Evolutionary conservation across 30 jellyfish, hydroid and myxozoan genomes (phyloP).

Genomic region (Turritopsis rubra): DNA sequence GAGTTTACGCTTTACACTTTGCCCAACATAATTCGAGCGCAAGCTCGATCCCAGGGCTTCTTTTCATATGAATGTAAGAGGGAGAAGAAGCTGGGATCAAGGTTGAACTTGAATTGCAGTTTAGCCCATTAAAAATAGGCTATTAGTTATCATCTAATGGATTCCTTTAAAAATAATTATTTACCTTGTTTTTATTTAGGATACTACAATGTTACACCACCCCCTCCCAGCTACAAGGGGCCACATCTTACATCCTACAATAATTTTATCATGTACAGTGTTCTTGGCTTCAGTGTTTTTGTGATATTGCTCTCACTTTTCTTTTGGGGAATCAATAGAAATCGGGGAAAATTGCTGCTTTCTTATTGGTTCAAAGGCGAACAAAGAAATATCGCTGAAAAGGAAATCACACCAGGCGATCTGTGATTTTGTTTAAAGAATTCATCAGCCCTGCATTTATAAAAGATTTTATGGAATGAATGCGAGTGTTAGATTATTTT

Average conservation of each 20-base stretch:
- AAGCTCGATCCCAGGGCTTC: too few relatives aligned
- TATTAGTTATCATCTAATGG: too few relatives aligned
- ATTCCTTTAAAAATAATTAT: too few relatives aligned
- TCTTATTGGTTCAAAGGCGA: constrained; percentile 23
- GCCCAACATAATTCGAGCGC: too few relatives aligned
- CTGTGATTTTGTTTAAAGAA: background rate
- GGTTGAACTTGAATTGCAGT: background rate
- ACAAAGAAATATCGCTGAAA: background rate
- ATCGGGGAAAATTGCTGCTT: constrained; percentile 7
- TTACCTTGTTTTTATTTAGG: constrained; percentile 6
- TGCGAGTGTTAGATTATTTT: too few relatives aligned
- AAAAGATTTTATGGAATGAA: too few relatives aligned
- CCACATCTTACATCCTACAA: background rate
- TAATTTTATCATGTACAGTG: background rate
- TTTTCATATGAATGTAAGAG: too few relatives aligned
- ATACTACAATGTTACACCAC: constrained; percentile 24
- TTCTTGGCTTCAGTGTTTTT: constrained; percentile 22
- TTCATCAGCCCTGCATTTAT: too few relatives aligned
- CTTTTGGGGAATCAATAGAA: constrained; percentile 13
- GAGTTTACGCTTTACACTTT: too few relatives aligned
- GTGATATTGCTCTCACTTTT: constrained; percentile 8
- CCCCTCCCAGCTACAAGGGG: constrained; percentile 17
- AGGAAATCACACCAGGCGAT: constrained; percentile 3
- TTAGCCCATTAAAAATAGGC: too few relatives aligned
- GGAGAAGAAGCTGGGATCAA: too few relatives aligned